These are phyloP conservation scores for Neopipo cinnamomea DNA, from an alignment of 2,113 vertebrate genomes.

Conservation along the genomic window DNA sequence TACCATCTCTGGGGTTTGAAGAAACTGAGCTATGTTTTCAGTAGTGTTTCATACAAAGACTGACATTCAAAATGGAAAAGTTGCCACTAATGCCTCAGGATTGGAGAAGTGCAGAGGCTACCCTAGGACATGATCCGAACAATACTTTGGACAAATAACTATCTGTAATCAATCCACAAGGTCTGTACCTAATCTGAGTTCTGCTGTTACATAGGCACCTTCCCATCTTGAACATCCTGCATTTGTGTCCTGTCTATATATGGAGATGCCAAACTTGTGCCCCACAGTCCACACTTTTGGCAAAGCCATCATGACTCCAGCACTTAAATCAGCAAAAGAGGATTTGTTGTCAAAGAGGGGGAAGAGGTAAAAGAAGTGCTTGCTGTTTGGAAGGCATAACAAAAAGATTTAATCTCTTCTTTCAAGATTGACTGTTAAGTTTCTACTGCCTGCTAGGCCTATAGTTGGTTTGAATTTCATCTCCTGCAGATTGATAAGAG, in stretches of 20 bases:
- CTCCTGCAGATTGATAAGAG: neutral
- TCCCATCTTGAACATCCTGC: accelerated
- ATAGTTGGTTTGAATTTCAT: neutral
- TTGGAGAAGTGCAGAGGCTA: neutral
- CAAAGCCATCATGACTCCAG: neutral
- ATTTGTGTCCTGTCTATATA: neutral
- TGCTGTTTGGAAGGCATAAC: neutral
- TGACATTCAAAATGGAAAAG: neutral
- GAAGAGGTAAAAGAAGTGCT: neutral
- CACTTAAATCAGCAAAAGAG: neutral
- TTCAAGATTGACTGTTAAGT: neutral
- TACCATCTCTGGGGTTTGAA: neutral
- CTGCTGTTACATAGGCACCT: neutral
- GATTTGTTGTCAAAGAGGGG: neutral
- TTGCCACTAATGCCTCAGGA: neutral
- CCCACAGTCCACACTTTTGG: neutral
- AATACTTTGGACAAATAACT: neutral
- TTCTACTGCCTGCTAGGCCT: neutral
- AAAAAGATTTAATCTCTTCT: neutral
- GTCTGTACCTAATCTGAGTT: neutral
- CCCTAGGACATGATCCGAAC: neutral
- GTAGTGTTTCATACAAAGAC: neutral
- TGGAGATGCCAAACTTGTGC: neutral
- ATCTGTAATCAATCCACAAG: neutral
- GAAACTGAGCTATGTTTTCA: neutral